Conservation (phyloP, 2,113 vertebrate species). For the Tragulus kanchil region DNA sequence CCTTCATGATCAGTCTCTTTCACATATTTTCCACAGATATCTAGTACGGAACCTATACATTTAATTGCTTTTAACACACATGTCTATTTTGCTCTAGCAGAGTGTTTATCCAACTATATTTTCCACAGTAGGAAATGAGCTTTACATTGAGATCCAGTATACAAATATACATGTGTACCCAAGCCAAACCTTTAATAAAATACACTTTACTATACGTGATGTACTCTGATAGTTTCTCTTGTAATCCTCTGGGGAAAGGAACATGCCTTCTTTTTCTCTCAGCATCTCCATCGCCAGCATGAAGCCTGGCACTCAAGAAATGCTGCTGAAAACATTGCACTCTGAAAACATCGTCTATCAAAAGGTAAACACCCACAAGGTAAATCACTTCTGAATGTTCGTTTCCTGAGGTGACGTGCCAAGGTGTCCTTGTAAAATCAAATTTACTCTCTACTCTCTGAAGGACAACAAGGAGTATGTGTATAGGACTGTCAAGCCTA, state of each 20-base stretch:
- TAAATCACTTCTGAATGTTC: neutral
- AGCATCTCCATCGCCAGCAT: neutral
- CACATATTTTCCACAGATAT: neutral
- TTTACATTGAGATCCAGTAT: neutral
- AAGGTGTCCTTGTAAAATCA: neutral
- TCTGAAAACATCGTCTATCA: slow-evolving; percentile 13
- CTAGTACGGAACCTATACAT: neutral
- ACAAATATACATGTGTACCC: neutral
- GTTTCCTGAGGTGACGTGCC: neutral
- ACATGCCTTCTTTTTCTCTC: neutral
- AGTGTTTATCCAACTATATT: slow-evolving; percentile 1
- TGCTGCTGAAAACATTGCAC: neutral
- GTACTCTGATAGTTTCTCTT: neutral
- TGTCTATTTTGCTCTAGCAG: neutral
- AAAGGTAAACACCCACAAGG: neutral
- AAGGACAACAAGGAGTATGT: neutral
- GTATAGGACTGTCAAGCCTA: neutral
- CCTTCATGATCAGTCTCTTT: neutral
- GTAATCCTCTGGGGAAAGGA: neutral
- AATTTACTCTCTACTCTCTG: neutral
- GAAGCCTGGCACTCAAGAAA: neutral
- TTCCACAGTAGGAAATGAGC: neutral
- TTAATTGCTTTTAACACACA: neutral
- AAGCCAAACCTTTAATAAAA: neutral
- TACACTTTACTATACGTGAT: neutral